Percentiles rank a stretch among this genome's conserved stretches.
Evolutionary conservation across 1,140 invertebrate genomes (phyloP).

Genomic region (Globodera ellingtonae): DNA sequence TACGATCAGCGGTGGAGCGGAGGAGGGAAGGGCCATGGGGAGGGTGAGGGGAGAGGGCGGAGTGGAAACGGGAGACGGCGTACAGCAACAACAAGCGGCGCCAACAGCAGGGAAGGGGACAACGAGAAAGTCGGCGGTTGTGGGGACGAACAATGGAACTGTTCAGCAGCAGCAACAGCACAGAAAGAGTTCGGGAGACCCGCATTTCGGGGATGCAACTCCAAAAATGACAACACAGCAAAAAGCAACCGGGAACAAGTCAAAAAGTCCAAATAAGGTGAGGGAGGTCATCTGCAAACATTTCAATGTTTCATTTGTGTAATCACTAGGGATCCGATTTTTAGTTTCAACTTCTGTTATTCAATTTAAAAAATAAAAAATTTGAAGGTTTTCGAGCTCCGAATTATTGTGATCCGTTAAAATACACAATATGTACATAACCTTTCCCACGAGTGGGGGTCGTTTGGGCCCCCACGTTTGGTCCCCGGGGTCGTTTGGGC

Average conservation of each 20-base stretch:
- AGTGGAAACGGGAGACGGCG: neutral
- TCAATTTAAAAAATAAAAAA: no score
- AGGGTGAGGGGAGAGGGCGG: neutral
- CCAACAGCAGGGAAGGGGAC: neutral
- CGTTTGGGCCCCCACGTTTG: no score
- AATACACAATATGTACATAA: no score
- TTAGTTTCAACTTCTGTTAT: no score
- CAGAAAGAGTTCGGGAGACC: neutral
- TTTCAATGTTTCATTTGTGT: neutral
- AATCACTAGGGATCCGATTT: no score
- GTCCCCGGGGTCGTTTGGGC: no score
- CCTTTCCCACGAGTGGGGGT: no score
- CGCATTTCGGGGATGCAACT: neutral
- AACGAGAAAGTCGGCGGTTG: neutral
- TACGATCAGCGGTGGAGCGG: constrained; percentile 25
- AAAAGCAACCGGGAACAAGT: neutral
- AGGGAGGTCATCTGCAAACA: neutral
- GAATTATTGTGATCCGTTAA: no score
- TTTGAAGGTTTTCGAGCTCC: no score
- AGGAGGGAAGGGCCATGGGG: constrained; percentile 10
- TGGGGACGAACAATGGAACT: neutral
- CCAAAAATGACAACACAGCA: neutral
- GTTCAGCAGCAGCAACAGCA: neutral
- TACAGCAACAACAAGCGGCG: neutral
- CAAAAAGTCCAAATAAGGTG: constrained; percentile 25